A percentile compares a stretch with the other conserved stretches of the same genome.
These are phyloP conservation scores for Drosophila rubida DNA, from an alignment of 2,888 invertebrate species.

Conservation along the genomic window DNA sequence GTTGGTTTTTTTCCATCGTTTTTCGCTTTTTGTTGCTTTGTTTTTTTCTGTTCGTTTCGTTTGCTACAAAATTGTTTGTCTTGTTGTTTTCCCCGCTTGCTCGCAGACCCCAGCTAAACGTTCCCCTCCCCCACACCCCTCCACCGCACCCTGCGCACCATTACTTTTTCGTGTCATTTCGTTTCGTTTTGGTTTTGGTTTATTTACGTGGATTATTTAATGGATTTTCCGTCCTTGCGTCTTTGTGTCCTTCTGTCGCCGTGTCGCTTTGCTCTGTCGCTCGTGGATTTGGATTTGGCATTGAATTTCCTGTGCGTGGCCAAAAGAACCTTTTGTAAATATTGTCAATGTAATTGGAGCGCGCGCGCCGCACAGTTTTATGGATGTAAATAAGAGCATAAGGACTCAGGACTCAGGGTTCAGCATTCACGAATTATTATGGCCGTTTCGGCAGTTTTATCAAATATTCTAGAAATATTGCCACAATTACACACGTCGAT, in stretches of 20 bases:
- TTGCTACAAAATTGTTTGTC: conserved; percentile 47
- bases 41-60: not conserved
- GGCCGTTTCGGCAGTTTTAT: not conserved
- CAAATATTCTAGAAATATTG: conserved; percentile 29
- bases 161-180: conserved; percentile 56
- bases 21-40: conserved; percentile 22
- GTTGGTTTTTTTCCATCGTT: conserved; percentile 13
- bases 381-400: conserved; percentile 28
- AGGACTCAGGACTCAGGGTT: conserved; percentile 8
- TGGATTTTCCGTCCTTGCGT: conserved; percentile 54
- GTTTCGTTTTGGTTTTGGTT: conserved; percentile 48
- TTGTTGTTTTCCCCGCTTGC: conserved; percentile 9
- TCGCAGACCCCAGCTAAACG: not conserved
- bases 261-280: conserved; percentile 1
- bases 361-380: conserved; percentile 43
- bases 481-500: not conserved
- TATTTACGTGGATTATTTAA: conserved; percentile 79
- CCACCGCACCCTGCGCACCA: not conserved
- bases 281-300: conserved; percentile 55
- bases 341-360: conserved; percentile 71
- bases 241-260: conserved; percentile 1
- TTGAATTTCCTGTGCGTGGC: conserved; percentile 62
- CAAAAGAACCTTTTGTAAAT: conserved; percentile 56
- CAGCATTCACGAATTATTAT: conserved; percentile 18
- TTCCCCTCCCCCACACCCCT: conserved; percentile 6